A percentile compares a stretch with the other conserved stretches of the same genome.
phyloP scores from a whole-genome alignment of 2,113 vertebrate genomes.

The Zosterops japonicus region DNA sequence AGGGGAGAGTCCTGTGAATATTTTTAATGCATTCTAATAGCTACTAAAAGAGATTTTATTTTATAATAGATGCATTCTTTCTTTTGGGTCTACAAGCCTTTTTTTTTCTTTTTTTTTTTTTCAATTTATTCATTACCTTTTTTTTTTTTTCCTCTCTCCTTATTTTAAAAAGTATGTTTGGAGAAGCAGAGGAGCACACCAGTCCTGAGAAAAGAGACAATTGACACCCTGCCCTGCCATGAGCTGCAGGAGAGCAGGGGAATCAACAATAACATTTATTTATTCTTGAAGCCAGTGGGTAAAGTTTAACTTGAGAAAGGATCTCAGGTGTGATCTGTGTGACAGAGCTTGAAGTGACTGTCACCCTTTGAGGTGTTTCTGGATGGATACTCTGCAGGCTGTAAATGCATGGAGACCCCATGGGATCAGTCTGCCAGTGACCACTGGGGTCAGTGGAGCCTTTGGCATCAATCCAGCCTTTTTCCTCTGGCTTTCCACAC shows the following conservation, averaged over 20 bases:
- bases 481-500: not conserved
- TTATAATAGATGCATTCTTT: slow-evolving; percentile 69
- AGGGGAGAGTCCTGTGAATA: slow-evolving; percentile 71
- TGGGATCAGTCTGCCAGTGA: not conserved
- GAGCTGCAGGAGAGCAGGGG: slow-evolving; percentile 29
- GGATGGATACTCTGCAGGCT: not conserved
- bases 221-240: slow-evolving; percentile 27
- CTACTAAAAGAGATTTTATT: slow-evolving; percentile 74
- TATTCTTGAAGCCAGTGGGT: not conserved
- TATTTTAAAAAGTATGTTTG: too few relatives aligned
- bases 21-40: slow-evolving; percentile 73
- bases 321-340: not conserved
- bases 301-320: slow-evolving; percentile 3
- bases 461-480: not conserved
- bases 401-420: not conserved
- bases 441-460: not conserved
- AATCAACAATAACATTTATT: not conserved
- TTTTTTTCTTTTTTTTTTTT: slow-evolving; percentile 27
- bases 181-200: not conserved
- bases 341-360: not conserved
- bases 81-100: slow-evolving; percentile 54
- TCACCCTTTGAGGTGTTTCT: accelerated
- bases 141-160: too few relatives aligned
- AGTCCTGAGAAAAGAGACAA: slow-evolving; percentile 41
- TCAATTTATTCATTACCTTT: slow-evolving; percentile 46